These are phyloP conservation scores for Coremacera marginata DNA, from an alignment of 2,888 invertebrate genomes.

Conservation along the genomic window DNA sequence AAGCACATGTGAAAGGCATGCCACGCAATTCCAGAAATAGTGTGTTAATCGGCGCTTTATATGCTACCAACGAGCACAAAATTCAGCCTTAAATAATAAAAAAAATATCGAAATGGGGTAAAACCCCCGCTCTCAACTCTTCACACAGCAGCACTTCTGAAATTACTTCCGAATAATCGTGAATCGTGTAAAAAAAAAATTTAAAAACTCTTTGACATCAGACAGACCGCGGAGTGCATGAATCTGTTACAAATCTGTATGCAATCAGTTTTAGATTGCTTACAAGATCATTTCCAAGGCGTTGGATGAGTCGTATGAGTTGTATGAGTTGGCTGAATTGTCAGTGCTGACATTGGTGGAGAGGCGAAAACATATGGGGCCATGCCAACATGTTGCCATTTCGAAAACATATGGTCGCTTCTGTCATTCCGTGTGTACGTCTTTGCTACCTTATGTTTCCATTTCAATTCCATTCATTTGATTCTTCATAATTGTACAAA, in stretches of 20 bases:
- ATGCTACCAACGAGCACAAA: not conserved
- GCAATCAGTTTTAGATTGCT: conserved; percentile 34
- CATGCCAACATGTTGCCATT: not conserved
- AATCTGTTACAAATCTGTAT: conserved; percentile 42
- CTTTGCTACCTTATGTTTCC: not conserved
- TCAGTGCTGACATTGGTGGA: not conserved
- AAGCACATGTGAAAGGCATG: conserved; percentile 18
- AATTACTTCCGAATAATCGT: conserved; percentile 60
- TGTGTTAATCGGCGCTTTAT: conserved; percentile 59
- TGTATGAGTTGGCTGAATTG: not conserved
- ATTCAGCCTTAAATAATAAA: too few species aligned
- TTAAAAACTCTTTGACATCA: conserved; percentile 47
- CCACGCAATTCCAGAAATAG: conserved; percentile 56
- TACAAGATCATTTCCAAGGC: not conserved
- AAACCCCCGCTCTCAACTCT: not conserved
- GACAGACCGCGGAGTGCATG: conserved; percentile 26
- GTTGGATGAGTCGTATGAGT: not conserved
- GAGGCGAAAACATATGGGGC: not conserved
- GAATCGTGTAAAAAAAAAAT: conserved; percentile 42
- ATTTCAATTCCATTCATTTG: not conserved
- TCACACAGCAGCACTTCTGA: not conserved
- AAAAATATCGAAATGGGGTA: not conserved
- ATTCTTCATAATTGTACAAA: not conserved
- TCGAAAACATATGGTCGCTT: conserved; percentile 12
- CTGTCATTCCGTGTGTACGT: conserved; percentile 19